phyloP scores from a whole-genome alignment of 2,113 vertebrate genomes.

The Grammomys dolichurus region DNA sequence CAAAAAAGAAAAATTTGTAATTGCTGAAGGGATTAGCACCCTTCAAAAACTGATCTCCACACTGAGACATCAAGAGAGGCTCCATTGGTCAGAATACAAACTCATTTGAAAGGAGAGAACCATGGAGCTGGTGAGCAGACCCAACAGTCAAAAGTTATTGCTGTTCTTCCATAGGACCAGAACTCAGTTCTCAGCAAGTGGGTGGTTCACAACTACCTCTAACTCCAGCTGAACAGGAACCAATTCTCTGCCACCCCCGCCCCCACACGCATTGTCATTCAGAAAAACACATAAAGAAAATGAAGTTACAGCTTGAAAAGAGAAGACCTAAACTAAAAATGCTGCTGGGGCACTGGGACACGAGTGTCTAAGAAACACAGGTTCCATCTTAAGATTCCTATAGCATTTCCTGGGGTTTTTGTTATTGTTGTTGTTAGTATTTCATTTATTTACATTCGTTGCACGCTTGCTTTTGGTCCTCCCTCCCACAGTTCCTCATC shows the following conservation, averaged over 20 bases:
- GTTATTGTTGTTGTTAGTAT: too few species aligned
- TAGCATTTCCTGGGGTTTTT: neutral
- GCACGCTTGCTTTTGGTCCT: too few species aligned
- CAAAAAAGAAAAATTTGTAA: neutral
- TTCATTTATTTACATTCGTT: too few species aligned
- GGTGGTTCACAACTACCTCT: too few species aligned
- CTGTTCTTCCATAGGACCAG: neutral
- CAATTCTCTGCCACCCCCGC: too few species aligned
- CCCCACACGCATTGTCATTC: neutral
- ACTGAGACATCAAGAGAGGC: neutral
- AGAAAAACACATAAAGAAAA: neutral
- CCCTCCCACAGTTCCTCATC: too few species aligned
- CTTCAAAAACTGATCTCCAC: neutral
- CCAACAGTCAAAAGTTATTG: neutral
- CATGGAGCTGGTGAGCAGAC: neutral
- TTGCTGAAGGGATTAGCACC: neutral
- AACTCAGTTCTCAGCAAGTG: neutral
- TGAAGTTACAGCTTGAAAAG: neutral
- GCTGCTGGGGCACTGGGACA: accelerated
- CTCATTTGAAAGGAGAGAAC: neutral
- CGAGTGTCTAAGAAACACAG: too few species aligned
- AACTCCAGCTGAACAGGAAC: neutral
- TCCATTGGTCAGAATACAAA: neutral
- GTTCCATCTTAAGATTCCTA: neutral
- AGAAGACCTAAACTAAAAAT: neutral